Base-by-base conservation (phyloP, 2,888 invertebrate species). In the Trissolcus brochymenae region DNA sequence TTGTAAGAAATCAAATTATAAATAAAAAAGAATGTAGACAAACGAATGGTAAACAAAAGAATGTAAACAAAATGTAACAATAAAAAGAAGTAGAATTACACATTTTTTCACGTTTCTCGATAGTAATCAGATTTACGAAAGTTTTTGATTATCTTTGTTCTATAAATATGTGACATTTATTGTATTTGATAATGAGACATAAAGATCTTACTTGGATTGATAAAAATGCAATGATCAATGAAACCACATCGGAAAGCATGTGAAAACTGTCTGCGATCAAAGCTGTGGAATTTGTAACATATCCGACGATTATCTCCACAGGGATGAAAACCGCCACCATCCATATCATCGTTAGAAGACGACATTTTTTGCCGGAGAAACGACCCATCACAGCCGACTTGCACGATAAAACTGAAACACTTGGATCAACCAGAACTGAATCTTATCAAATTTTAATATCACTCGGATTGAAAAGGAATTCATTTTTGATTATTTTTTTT, bases 161-260 rank as follows among this genome's bases (percentile, higher is more conserved):
- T 16, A 46, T 9, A 16, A 46, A 46, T 46, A 46, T 46, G 46
- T 46, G 46, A 46, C 19, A 19, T 51, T 16, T 11, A 51, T 17
- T 19, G 17, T 7, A 46, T 14, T 16, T 46, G 16, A 46, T 46
- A 46, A 46, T 46, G 7, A 19, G 17, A 46, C 19, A 51, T n/a
- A 51, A 51, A 25, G 13, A 29, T 4, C 83, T 84, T 67, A 98
- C 98, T 93, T 97, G 95, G 81, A 98, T 95, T 75, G 98, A 97
- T 83, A 98, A 92, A 90, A 98, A 97, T 68, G 98, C 98, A 84
- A 98, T 96, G 56, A 97, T 93, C 82, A 99, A 92, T 0, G 98
- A 98, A 13, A 98, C 96, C n/a, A 98, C 97, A 91, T 99, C 98
- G 83, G 98, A 98, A 79, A 99, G 90, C 98, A 99, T 98, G 89